phyloP scores from a whole-genome alignment of 2,888 invertebrate genomes.

The Apantesis nais region DNA sequence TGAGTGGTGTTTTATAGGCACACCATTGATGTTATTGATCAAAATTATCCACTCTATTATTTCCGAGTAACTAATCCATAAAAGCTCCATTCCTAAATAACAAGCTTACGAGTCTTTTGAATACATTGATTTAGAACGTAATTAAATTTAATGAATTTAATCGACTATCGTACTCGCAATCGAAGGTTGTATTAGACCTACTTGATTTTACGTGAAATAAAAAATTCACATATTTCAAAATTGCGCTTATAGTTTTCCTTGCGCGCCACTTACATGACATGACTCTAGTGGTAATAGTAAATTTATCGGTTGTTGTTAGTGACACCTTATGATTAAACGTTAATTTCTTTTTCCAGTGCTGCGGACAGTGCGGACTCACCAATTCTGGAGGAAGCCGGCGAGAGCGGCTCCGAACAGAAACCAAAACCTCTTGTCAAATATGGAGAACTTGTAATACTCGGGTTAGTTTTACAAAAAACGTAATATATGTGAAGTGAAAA shows the following conservation, averaged over 20 bases:
- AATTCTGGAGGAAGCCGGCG: constrained; percentile 91
- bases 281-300: neutral
- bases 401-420: constrained; percentile 91
- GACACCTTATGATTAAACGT: neutral
- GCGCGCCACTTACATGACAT: neutral
- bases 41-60: neutral
- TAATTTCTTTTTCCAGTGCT: constrained; percentile 72
- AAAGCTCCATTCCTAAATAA: neutral
- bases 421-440: constrained; percentile 93
- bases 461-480: constrained; percentile 85
- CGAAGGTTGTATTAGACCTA: too few species aligned
- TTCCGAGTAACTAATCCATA: neutral
- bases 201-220: too few species aligned
- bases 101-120: neutral
- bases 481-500: neutral
- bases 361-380: constrained; percentile 89
- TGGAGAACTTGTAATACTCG: constrained; percentile 97
- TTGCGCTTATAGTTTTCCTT: neutral
- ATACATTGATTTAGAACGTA: neutral
- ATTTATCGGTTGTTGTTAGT: neutral
- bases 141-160: neutral
- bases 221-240: neutral
- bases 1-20: neutral
- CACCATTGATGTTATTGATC: neutral
- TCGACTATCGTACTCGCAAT: neutral